Percentiles rank a stretch among this genome's conserved stretches.
These are phyloP conservation scores for Pollachius pollachius DNA, from an alignment of 2,113 vertebrate genomes.

Conservation along the genomic window DNA sequence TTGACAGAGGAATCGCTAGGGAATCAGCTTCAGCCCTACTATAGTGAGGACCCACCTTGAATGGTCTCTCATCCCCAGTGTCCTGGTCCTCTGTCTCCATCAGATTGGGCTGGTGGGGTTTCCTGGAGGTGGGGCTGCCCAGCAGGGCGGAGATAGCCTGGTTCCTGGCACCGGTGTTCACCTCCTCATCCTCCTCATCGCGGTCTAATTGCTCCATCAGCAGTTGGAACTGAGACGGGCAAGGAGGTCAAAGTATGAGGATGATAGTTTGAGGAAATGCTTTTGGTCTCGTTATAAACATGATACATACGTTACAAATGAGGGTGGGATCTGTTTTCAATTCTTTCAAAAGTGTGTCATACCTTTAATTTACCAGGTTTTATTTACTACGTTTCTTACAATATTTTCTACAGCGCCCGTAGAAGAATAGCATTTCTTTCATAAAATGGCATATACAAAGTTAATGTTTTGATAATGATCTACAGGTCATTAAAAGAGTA, in stretches of 20 bases:
- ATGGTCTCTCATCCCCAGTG: conserved; percentile 88
- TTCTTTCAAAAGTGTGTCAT: too few species aligned
- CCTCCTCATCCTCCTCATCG: conserved; percentile 96
- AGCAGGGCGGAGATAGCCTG: conserved; percentile 97
- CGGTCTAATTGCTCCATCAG: conserved; percentile 97
- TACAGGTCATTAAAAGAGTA: too few species aligned
- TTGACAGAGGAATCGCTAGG: too few species aligned
- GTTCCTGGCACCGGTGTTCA: conserved; percentile 92
- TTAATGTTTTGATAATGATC: too few species aligned
- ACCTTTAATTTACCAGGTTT: too few species aligned
- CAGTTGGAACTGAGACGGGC: conserved; percentile 84
- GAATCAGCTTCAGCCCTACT: neutral
- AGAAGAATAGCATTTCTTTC: too few species aligned
- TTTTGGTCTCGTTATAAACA: too few species aligned
- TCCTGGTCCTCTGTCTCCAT: conserved; percentile 91
- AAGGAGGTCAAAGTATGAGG: neutral
- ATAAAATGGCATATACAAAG: too few species aligned
- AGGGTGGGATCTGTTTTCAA: too few species aligned
- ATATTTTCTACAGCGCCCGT: too few species aligned
- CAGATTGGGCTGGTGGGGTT: conserved; percentile 82
- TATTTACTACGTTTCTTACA: too few species aligned
- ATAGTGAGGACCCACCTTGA: conserved; percentile 82
- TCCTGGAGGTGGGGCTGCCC: conserved; percentile 90
- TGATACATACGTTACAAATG: neutral
- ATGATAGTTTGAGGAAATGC: too few species aligned